These are phyloP conservation scores for Pteruthius melanotis DNA, from an alignment of 2,113 vertebrate genomes.

Conservation along the genomic window DNA sequence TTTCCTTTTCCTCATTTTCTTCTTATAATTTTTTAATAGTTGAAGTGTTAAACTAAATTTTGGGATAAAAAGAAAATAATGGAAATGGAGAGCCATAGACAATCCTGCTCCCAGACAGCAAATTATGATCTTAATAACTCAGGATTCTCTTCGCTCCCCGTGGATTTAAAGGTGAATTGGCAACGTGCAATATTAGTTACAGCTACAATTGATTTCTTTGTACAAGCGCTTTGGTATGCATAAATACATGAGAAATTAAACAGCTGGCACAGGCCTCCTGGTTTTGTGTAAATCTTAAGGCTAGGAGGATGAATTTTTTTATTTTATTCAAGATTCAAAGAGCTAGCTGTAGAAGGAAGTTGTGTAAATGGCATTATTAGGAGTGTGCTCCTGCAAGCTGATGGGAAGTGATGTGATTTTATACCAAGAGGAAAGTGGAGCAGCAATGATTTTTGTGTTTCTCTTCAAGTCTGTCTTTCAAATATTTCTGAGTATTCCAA, in stretches of 20 bases:
- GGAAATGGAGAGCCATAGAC: background rate
- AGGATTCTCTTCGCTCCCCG: background rate
- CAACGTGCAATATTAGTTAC: background rate
- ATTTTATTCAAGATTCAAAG: background rate
- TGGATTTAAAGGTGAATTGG: background rate
- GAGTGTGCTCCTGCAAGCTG: background rate
- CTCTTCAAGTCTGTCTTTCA: background rate
- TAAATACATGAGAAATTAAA: constrained; percentile 31
- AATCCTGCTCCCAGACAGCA: background rate
- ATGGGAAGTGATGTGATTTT: background rate
- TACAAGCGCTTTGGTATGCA: background rate
- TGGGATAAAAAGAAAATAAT: background rate
- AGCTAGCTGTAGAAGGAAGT: background rate
- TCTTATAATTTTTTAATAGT: background rate
- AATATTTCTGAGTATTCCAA: background rate
- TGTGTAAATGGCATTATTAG: background rate
- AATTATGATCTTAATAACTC: background rate
- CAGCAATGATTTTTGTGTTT: background rate
- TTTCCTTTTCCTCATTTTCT: background rate
- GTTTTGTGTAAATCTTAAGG: background rate
- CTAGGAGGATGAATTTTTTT: background rate
- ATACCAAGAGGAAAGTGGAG: background rate
- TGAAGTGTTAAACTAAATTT: background rate
- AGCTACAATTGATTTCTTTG: constrained; percentile 7
- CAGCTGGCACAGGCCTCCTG: background rate